phyloP scores from a whole-genome alignment of 2,797 vertebrate species.

The Ceryle rudis region DNA sequence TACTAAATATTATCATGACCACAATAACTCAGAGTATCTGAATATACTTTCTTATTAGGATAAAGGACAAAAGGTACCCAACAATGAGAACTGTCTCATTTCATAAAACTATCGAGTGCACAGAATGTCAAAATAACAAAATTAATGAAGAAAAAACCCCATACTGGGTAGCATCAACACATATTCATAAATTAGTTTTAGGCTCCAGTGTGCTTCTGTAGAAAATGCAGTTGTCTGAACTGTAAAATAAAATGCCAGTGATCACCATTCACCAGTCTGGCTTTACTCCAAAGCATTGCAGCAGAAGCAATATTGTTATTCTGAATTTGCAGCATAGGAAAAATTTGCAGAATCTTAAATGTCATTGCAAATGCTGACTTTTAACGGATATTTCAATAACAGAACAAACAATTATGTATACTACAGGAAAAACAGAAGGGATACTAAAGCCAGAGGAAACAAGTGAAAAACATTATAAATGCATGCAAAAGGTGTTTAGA shows the following conservation, averaged over 20 bases:
- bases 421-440: background rate
- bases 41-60: background rate
- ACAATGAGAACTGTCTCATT: background rate
- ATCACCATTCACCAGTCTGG: background rate
- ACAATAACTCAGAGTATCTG: background rate
- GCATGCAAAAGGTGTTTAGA: background rate
- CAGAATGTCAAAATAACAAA: background rate
- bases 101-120: background rate
- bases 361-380: background rate
- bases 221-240: background rate
- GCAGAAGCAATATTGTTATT: background rate
- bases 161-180: background rate
- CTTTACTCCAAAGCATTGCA: background rate
- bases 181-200: background rate
- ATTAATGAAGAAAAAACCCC: background rate
- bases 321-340: background rate
- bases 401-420: background rate
- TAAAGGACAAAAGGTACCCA: background rate
- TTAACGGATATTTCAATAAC: background rate
- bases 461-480: background rate
- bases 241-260: conserved; percentile 2
- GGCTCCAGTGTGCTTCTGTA: background rate
- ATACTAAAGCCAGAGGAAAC: background rate
- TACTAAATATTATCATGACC: no score
- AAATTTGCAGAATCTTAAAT: background rate